Percentiles rank a stretch among this genome's conserved stretches.
phyloP scores from a whole-genome alignment of 2,888 invertebrate species.

The Athalia cordata region DNA sequence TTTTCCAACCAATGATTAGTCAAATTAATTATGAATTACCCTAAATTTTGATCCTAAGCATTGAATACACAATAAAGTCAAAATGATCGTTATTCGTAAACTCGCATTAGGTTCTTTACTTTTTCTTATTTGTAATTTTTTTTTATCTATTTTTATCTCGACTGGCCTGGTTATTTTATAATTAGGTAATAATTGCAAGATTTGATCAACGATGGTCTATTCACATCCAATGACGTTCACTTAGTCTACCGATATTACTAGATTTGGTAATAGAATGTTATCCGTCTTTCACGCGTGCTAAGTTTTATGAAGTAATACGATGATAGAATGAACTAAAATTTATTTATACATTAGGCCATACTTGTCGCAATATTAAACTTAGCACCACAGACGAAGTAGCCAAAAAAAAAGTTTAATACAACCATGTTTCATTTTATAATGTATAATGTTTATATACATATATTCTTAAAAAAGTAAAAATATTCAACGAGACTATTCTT shows the following conservation, averaged over 20 bases:
- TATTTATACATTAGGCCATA: not conserved
- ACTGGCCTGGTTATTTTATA: conserved; percentile 7
- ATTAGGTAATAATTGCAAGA: not conserved
- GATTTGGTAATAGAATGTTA: too few relatives aligned
- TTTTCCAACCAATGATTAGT: not conserved
- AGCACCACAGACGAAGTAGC: conserved; percentile 3
- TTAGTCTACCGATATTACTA: not conserved
- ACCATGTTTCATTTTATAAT: not conserved
- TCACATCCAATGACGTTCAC: not conserved
- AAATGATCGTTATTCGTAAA: not conserved
- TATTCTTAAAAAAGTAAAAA: conserved; percentile 55
- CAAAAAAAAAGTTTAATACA: conserved; percentile 6
- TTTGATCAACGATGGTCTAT: not conserved
- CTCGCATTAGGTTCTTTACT: not conserved
- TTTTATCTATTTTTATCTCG: not conserved
- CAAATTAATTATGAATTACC: not conserved
- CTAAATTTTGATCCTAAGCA: conserved; percentile 33
- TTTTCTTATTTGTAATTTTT: not conserved
- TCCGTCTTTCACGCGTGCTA: not conserved
- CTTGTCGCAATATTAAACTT: not conserved
- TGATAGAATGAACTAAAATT: conserved; percentile 16
- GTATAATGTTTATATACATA: conserved; percentile 31
- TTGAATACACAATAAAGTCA: not conserved
- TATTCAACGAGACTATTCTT: conserved; percentile 46
- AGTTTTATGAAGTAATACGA: conserved; percentile 13